Conservation (phyloP, 1,140 invertebrate genomes). For the Aethina tumida region DNA sequence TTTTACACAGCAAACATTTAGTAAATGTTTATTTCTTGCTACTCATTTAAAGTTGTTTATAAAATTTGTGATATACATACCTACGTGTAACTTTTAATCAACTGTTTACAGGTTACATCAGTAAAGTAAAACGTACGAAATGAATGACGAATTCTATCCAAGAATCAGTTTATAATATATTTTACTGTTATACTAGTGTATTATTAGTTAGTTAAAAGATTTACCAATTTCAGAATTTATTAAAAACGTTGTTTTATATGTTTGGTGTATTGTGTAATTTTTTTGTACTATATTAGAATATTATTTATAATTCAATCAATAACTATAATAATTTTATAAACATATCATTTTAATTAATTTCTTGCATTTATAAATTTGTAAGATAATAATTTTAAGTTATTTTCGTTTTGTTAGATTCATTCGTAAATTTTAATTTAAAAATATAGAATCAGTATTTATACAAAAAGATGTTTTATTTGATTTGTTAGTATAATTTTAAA, state of each 20-base stretch:
- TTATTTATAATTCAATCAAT: constrained; percentile 9
- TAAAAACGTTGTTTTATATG: background rate
- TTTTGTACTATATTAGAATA: constrained; percentile 9
- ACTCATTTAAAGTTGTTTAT: no score
- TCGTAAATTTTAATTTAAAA: constrained; percentile 12
- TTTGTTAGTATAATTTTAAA: constrained; percentile 12
- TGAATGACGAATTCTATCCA: no score
- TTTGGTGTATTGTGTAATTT: constrained; percentile 1
- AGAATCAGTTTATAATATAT: no score
- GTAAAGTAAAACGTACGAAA: no score
- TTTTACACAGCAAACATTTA: no score
- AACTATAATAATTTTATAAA: constrained; percentile 12
- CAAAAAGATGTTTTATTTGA: constrained; percentile 11
- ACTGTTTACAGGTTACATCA: no score
- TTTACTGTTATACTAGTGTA: no score
- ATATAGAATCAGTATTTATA: constrained; percentile 17
- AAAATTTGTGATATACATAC: no score
- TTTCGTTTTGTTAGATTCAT: constrained; percentile 9
- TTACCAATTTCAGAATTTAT: no score
- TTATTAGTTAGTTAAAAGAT: no score
- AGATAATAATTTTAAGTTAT: constrained; percentile 9
- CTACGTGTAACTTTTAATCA: no score
- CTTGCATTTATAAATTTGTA: constrained; percentile 12
- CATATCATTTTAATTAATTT: constrained; percentile 16
- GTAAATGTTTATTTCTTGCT: no score